phyloP scores from a whole-genome alignment of 2,113 vertebrate species.

The Morphnarchus princeps region DNA sequence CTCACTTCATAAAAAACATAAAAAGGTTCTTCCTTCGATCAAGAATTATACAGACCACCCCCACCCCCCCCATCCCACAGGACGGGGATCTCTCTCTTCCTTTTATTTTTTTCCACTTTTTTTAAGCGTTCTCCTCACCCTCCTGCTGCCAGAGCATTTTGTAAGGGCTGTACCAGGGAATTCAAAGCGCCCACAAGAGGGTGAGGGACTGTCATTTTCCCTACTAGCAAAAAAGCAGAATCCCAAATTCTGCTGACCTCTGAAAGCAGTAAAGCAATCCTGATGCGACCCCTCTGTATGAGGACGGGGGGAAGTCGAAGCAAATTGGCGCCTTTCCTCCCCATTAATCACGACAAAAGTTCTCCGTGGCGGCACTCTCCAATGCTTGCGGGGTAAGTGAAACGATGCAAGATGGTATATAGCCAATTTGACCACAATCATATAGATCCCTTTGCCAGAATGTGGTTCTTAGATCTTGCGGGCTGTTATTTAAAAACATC shows the following conservation, averaged over 20 bases:
- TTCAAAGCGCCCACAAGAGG: not conserved
- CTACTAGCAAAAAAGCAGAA: not conserved
- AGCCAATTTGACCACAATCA: not conserved
- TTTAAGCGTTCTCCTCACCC: not conserved
- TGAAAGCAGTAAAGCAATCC: not conserved
- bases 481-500: not conserved
- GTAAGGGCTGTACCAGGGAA: not conserved
- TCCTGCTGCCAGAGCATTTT: not conserved
- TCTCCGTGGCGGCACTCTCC: not conserved
- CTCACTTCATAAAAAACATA: conserved; percentile 21
- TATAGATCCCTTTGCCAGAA: not conserved
- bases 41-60: not conserved
- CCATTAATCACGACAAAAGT: not conserved
- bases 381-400: not conserved
- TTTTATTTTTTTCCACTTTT: not conserved
- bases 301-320: not conserved
- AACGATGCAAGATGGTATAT: not conserved
- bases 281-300: not conserved
- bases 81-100: not conserved
- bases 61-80: not conserved
- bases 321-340: not conserved
- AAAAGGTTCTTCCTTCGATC: conserved; percentile 13
- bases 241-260: not conserved
- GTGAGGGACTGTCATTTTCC: conserved; percentile 13
- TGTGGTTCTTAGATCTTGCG: not conserved